Evolutionary conservation across 2,888 invertebrate species (phyloP).

Genomic region (Anodontia alba): DNA sequence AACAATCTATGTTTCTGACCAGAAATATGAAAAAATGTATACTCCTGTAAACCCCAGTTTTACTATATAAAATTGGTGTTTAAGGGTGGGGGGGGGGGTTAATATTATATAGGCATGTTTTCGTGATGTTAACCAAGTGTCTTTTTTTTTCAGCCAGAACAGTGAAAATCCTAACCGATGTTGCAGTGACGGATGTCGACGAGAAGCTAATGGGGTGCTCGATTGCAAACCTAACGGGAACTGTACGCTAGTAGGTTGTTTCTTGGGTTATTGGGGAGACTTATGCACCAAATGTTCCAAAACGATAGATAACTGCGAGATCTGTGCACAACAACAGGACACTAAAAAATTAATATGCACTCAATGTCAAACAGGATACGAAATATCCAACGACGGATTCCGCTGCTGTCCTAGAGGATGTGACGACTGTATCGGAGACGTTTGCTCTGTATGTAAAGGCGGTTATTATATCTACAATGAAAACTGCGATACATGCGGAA

Average conservation of each 20-base stretch:
- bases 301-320: not conserved
- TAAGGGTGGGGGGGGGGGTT: too few relatives aligned
- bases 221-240: not conserved
- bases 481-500: slow-evolving; percentile 41
- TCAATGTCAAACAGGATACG: not conserved
- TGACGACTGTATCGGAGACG: not conserved
- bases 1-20: too few relatives aligned
- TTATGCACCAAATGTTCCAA: not conserved
- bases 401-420: slow-evolving; percentile 13
- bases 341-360: not conserved
- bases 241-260: not conserved
- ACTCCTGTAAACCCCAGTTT: too few relatives aligned
- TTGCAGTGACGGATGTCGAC: not conserved
- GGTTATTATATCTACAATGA: slow-evolving; percentile 36
- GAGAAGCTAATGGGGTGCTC: not conserved
- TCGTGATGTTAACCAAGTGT: too few relatives aligned
- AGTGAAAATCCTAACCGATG: not conserved
- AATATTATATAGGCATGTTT: too few relatives aligned
- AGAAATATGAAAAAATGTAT: too few relatives aligned
- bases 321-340: not conserved
- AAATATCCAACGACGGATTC: not conserved
- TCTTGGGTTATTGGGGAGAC: not conserved
- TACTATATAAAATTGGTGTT: too few relatives aligned
- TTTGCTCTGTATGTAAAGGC: slow-evolving; percentile 28
- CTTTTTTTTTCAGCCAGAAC: not conserved